Evolutionary conservation across 1,140 invertebrate genomes (phyloP).

Genomic region (Conus betulinus): DNA sequence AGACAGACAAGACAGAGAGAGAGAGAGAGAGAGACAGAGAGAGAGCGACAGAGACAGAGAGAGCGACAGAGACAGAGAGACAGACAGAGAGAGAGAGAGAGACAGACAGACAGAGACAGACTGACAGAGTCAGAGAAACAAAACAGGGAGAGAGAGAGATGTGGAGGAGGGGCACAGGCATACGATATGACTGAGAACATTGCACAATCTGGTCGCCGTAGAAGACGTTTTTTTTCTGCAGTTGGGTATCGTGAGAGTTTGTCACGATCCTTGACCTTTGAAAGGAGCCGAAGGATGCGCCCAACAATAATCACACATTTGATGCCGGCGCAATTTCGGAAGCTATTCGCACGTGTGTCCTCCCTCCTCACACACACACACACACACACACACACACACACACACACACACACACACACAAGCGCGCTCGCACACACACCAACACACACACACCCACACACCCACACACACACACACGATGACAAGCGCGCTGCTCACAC

Average conservation of each 20-base stretch:
- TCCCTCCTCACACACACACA: neutral
- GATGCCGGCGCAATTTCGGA: too few species aligned
- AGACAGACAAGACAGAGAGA: conserved; percentile 13
- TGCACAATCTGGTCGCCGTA: too few species aligned
- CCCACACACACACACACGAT: neutral
- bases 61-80: neutral
- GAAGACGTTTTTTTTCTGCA: too few species aligned
- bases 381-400: conserved; percentile 1
- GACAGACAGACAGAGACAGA: conserved; percentile 19
- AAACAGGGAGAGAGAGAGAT: conserved; percentile 6
- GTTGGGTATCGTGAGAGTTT: too few species aligned
- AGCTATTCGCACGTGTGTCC: neutral
- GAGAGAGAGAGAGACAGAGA: neutral
- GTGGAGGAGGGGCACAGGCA: neutral
- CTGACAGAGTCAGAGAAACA: conserved; percentile 4
- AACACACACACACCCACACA: neutral
- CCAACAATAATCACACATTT: too few species aligned
- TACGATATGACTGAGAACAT: neutral
- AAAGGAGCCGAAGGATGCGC: too few species aligned
- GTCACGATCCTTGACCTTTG: too few species aligned
- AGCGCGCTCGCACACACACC: neutral
- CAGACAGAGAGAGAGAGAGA: conserved; percentile 1
- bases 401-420: conserved; percentile 1
- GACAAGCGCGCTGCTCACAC: too few species aligned
- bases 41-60: conserved; percentile 1